Evolutionary conservation across 2,888 invertebrate species (phyloP).

Genomic region (Anthophora plumipes): DNA sequence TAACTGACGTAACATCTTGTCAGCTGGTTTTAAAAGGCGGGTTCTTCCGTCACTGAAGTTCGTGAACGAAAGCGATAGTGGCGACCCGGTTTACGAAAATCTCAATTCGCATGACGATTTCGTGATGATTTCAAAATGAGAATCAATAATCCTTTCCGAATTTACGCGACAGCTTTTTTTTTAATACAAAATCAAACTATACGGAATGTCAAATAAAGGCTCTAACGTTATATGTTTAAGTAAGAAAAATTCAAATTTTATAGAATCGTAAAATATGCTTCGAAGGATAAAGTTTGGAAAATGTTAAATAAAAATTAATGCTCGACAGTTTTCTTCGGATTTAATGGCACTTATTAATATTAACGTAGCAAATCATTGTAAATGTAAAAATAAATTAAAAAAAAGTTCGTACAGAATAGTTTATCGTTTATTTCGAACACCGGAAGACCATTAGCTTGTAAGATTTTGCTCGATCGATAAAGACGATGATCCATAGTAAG

Average conservation of each 20-base stretch:
- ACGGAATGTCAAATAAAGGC: no score
- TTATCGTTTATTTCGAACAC: background rate
- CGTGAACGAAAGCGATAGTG: slow-evolving; percentile 44
- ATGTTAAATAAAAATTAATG: background rate
- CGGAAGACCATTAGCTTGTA: background rate
- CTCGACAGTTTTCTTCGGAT: no score
- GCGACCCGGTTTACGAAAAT: slow-evolving; percentile 31
- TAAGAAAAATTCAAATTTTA: background rate
- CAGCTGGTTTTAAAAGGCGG: slow-evolving; percentile 55
- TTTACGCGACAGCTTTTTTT: background rate
- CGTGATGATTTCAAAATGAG: background rate
- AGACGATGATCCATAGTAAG: background rate
- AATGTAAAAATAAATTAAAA: background rate
- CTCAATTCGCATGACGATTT: background rate
- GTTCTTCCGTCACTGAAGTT: slow-evolving; percentile 18
- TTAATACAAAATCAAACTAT: background rate
- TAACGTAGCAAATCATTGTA: background rate
- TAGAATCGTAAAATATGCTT: background rate
- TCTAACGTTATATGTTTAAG: no score
- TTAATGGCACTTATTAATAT: no score
- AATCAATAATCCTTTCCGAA: background rate
- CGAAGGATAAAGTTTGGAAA: background rate
- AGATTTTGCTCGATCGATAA: background rate
- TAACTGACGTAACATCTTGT: slow-evolving; percentile 61
- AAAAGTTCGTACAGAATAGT: background rate